Conservation (phyloP, 1,140 invertebrate species). For the Anoplolepis gracilipes region DNA sequence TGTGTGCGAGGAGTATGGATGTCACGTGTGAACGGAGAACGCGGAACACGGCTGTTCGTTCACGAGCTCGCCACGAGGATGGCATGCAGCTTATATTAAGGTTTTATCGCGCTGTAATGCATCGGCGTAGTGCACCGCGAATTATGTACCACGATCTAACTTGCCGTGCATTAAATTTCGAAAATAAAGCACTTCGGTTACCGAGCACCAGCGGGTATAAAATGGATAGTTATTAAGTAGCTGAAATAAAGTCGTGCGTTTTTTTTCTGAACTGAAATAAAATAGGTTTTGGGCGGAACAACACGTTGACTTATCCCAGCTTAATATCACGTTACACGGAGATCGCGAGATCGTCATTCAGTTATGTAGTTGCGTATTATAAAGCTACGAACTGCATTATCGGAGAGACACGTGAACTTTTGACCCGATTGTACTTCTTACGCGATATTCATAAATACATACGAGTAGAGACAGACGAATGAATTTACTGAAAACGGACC, state of each 20-base stretch:
- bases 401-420: conserved; percentile 66
- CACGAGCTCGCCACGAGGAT: not conserved
- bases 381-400: not conserved
- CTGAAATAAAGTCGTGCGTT: conserved; percentile 2
- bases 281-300: not conserved
- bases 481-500: conserved; percentile 66
- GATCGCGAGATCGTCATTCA: conserved; percentile 33
- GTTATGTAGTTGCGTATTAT: conserved; percentile 12
- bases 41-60: not conserved
- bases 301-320: not conserved
- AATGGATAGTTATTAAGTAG: conserved; percentile 15
- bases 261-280: conserved; percentile 4
- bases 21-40: not conserved
- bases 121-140: conserved; percentile 30
- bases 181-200: conserved; percentile 26
- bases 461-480: conserved; percentile 52
- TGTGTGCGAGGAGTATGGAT: not conserved
- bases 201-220: conserved; percentile 3
- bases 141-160: conserved; percentile 37
- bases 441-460: conserved; percentile 73
- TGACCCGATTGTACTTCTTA: conserved; percentile 66
- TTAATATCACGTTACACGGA: conserved; percentile 8
- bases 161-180: conserved; percentile 44
- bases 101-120: conserved; percentile 52
- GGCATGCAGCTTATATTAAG: conserved; percentile 25